Percentiles rank a stretch among this genome's conserved stretches.
Evolutionary conservation across 2,797 vertebrate species (phyloP).

Genomic region (Tarsius wallacei): DNA sequence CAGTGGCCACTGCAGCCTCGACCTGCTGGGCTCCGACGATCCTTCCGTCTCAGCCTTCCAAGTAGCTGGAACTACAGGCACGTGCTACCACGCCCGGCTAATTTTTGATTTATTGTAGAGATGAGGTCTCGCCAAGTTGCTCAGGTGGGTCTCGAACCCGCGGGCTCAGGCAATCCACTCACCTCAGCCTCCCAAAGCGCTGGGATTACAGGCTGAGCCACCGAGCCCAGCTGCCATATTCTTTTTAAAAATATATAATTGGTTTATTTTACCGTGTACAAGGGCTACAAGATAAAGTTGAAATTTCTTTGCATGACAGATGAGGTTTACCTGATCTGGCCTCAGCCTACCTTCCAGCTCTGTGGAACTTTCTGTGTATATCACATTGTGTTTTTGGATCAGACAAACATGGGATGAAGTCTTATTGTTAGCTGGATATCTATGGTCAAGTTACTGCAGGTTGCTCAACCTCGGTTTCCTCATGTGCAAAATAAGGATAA

Average conservation of each 20-base stretch:
- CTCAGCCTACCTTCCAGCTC: neutral
- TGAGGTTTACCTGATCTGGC: neutral
- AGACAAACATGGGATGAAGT: neutral
- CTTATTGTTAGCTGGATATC: neutral
- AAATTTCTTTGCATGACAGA: neutral
- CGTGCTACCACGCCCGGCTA: too few species aligned
- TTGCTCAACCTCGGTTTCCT: neutral
- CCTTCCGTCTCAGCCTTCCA: too few species aligned
- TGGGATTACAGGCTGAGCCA: too few species aligned
- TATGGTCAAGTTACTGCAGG: neutral
- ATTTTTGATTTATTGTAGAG: too few species aligned
- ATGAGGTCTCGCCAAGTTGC: too few species aligned
- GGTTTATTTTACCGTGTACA: neutral
- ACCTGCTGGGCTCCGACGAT: too few species aligned
- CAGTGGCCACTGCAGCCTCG: too few species aligned
- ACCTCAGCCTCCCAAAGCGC: too few species aligned
- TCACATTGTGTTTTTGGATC: neutral
- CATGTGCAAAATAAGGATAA: constrained; percentile 15
- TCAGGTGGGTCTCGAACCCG: too few species aligned
- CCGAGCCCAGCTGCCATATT: too few species aligned
- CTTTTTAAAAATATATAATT: neutral
- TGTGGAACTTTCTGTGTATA: neutral
- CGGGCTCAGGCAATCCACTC: too few species aligned
- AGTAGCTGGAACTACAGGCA: too few species aligned
- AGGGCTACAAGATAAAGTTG: neutral